phyloP scores from a whole-genome alignment of 2,797 vertebrate genomes.

The Eulemur albifrons region DNA sequence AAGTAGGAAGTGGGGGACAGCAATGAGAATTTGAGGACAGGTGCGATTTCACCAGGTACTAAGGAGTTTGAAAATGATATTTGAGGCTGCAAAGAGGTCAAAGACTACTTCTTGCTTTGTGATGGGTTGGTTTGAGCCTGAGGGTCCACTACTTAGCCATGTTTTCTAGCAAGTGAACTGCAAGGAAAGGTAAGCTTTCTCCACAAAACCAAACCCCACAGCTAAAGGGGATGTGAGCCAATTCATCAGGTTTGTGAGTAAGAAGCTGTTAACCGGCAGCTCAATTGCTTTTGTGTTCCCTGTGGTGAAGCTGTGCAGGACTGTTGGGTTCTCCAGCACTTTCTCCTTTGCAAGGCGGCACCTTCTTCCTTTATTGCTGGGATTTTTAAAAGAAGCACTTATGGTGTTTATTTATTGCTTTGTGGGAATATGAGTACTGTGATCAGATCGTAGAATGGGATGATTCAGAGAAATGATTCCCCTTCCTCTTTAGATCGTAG shows the following conservation, averaged over 20 bases:
- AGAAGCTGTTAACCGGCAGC: conserved; percentile 5
- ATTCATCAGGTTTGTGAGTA: neutral
- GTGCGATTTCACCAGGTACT: neutral
- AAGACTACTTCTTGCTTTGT: neutral
- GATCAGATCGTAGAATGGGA: neutral
- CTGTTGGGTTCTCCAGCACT: neutral
- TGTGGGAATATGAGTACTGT: neutral
- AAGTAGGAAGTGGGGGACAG: neutral
- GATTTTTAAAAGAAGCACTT: neutral
- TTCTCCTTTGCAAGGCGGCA: neutral
- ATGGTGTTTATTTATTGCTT: neutral
- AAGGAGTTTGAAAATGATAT: neutral
- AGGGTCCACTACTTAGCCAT: neutral
- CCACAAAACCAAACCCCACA: neutral
- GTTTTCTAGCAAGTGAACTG: neutral
- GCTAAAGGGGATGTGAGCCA: neutral
- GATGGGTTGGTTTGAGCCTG: neutral
- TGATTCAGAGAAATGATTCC: neutral
- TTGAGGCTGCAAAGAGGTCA: neutral
- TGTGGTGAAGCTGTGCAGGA: neutral
- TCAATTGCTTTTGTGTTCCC: neutral
- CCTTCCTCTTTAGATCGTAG: neutral
- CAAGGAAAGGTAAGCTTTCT: neutral
- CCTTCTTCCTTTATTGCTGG: conserved; percentile 1
- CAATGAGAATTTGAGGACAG: neutral